These are phyloP conservation scores for Caenorhabditis latens DNA, from an alignment of 1,140 invertebrate genomes.

Conservation along the genomic window DNA sequence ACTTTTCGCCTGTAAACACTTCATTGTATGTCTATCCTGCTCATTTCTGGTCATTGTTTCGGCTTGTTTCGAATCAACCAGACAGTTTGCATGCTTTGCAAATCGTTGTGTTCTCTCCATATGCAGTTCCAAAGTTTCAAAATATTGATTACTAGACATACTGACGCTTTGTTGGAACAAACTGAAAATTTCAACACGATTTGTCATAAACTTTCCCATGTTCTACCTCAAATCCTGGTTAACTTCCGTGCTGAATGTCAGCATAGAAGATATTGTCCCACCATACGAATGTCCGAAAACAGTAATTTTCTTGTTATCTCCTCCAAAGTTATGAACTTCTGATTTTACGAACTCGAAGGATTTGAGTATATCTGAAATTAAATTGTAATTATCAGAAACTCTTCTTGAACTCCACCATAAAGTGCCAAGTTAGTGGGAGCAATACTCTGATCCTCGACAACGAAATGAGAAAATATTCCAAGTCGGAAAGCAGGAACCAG, in stretches of 20 bases:
- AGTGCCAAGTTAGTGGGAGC: conserved; percentile 18
- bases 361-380: conserved; percentile 20
- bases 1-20: background rate
- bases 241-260: conserved; percentile 19
- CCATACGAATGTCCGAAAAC: conserved; percentile 50
- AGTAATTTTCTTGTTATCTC: conserved; percentile 19
- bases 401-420: background rate
- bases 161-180: conserved; percentile 34
- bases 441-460: conserved; percentile 24
- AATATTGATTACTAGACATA: background rate
- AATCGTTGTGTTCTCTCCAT: background rate
- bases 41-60: background rate
- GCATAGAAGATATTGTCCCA: background rate
- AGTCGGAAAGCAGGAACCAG: conserved; percentile 42
- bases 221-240: conserved; percentile 46
- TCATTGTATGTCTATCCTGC: background rate
- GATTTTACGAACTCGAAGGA: conserved; percentile 22
- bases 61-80: background rate
- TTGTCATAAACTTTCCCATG: background rate
- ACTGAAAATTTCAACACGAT: background rate
- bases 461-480: conserved; percentile 16
- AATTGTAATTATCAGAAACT: too few relatives aligned
- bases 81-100: background rate
- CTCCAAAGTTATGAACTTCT: conserved; percentile 50
- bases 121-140: background rate